Percentiles rank a stretch among this genome's conserved stretches.
These are phyloP conservation scores for Drosophila engyochracea DNA, from an alignment of 2,888 invertebrate genomes.

Conservation along the genomic window DNA sequence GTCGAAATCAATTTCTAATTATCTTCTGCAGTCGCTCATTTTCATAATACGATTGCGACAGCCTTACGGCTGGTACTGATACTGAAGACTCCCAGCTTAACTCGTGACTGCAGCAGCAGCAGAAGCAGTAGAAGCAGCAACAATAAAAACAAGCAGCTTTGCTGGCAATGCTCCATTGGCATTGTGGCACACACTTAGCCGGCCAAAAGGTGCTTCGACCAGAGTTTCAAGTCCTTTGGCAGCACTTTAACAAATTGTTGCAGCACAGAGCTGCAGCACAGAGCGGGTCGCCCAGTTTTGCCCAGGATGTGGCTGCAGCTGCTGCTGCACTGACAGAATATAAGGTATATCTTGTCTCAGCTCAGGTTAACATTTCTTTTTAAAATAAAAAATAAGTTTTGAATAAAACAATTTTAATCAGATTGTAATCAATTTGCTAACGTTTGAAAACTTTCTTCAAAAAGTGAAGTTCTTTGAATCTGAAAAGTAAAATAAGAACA, in stretches of 20 bases:
- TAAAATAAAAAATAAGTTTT: not conserved
- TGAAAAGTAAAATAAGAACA: not conserved
- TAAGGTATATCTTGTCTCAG: not conserved
- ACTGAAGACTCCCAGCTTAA: slow-evolving; percentile 1
- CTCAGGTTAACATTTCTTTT: not conserved
- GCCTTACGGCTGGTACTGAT: slow-evolving; percentile 1
- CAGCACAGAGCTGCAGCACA: slow-evolving; percentile 12
- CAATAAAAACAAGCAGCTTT: slow-evolving; percentile 8
- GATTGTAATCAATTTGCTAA: not conserved
- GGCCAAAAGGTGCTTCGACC: slow-evolving; percentile 29
- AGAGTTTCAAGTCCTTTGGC: slow-evolving; percentile 45
- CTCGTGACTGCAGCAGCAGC: not conserved
- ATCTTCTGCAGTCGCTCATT: not conserved
- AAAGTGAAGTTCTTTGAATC: no score
- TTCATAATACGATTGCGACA: slow-evolving; percentile 45
- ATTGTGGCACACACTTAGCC: slow-evolving; percentile 19
- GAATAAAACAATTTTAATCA: not conserved
- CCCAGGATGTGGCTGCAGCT: not conserved
- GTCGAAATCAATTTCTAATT: slow-evolving; percentile 28
- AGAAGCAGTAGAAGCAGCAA: not conserved
- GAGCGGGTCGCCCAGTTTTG: not conserved
- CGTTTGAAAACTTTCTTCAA: no score
- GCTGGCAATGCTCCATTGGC: slow-evolving; percentile 28
- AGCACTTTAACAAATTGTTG: slow-evolving; percentile 73
- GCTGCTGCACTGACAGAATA: not conserved